These are phyloP conservation scores for Zaprionus camerounensis DNA, from an alignment of 1,140 invertebrate genomes.

Conservation along the genomic window DNA sequence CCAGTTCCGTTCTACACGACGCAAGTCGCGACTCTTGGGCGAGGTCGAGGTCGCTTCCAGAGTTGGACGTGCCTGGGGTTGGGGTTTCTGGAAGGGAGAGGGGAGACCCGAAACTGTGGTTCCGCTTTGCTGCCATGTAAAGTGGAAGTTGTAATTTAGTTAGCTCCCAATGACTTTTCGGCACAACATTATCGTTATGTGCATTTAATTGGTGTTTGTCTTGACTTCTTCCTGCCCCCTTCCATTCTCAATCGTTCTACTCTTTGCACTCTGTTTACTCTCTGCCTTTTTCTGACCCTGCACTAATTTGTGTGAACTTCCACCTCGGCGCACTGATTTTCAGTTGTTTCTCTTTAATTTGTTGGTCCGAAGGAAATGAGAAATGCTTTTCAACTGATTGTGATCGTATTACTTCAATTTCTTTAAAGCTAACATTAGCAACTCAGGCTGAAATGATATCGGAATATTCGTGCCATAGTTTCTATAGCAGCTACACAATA, in stretches of 20 bases:
- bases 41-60: conserved; percentile 50
- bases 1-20: conserved; percentile 44
- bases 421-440: background rate
- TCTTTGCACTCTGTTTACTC: conserved; percentile 8
- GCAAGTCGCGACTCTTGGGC: conserved; percentile 18
- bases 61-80: conserved; percentile 14
- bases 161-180: conserved; percentile 79
- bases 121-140: conserved; percentile 71
- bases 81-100: background rate
- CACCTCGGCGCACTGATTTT: conserved; percentile 45
- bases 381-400: background rate
- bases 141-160: conserved; percentile 82
- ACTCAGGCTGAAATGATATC: too few species aligned
- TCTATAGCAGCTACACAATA: too few species aligned
- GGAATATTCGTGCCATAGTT: too few species aligned
- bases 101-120: conserved; percentile 10
- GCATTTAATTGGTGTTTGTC: conserved; percentile 79
- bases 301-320: conserved; percentile 76
- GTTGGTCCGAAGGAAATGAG: conserved; percentile 35
- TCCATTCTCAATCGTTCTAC: conserved; percentile 11
- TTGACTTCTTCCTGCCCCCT: conserved; percentile 43
- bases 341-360: conserved; percentile 14
- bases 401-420: conserved; percentile 1
- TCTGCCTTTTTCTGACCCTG: conserved; percentile 34
- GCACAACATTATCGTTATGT: conserved; percentile 82